Base-by-base conservation (phyloP, 2,888 invertebrate genomes). In the Tetragnatha montana region DNA sequence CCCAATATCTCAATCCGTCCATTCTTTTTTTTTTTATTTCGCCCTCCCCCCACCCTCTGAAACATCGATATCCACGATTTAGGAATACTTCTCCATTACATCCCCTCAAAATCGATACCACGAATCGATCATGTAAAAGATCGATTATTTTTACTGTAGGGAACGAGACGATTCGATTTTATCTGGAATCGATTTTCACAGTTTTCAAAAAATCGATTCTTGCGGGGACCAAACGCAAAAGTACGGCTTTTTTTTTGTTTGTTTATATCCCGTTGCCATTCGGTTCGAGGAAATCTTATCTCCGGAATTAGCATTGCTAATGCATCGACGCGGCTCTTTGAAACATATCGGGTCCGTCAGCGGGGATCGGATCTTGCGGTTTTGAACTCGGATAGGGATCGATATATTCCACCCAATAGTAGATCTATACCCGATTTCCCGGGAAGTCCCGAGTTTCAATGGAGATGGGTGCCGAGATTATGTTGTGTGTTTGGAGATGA, bases 261-360 rank as follows among this genome's bases (percentile, higher is more conserved):
- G 7, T 74, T 82, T 82, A 73, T 82, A 74, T 78, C 73, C 60
- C n/a, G 71, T 70, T 19, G 4, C 10, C 21, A 17, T 49, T 51
- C 22, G 74, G 8, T n/a, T 50, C 74, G 6, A 17, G 3, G 47
- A 68, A 82, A 82, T 74, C 82, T 82, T 82, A 51, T 73, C 73
- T 22, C 14, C 60, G 60, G 22, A 84, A 84, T 84, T 84, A 84
- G 84, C 84, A 84, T 47, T 84, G 75, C 84, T 84, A 84, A 84
- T 84, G 21, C 69, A 14, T 73, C 51, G 22, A n/a, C n/a, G 81
- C 19, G 12, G 68, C 22, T 80, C 74, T 70, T 50, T 19, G 76
- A 68, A 76, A 75, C 74, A 75, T 84, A 84, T 84, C 68, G 84
- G 49, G 49, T n/a, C 19, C 47, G 69, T 76, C 22, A 47, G 69